Conservation (phyloP, 2,797 vertebrate species). For the Schizopygopsis malacanthus region DNA sequence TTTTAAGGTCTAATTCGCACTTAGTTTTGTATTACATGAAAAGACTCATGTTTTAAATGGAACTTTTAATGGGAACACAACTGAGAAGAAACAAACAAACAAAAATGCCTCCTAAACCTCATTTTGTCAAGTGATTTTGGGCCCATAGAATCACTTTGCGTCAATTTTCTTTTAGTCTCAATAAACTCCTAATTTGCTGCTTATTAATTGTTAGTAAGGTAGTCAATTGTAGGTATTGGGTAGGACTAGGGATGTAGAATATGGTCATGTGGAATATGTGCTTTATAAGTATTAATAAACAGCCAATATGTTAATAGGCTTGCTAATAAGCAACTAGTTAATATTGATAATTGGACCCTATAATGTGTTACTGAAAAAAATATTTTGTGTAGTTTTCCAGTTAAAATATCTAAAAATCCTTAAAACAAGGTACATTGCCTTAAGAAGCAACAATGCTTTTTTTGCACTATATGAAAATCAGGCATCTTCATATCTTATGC, state of each 20-base stretch:
- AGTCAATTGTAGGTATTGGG: background rate
- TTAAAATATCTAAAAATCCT: background rate
- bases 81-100: conserved; percentile 21
- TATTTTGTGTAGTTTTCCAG: background rate
- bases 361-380: background rate
- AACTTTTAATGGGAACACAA: conserved; percentile 65
- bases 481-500: background rate
- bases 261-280: background rate
- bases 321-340: background rate
- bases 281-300: background rate
- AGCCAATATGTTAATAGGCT: background rate
- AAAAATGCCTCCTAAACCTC: conserved; percentile 53
- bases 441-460: background rate
- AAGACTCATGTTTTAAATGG: conserved; percentile 19
- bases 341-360: background rate
- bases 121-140: conserved; percentile 63
- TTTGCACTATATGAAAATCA: background rate
- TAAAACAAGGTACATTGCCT: background rate
- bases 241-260: background rate
- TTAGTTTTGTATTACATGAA: background rate
- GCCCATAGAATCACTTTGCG: conserved; percentile 70
- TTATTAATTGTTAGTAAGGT: background rate
- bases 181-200: background rate
- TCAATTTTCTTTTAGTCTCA: background rate
- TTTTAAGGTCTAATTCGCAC: background rate